Conservation (phyloP, 2,888 invertebrate genomes). For the Sphaerophoria rueppellii region DNA sequence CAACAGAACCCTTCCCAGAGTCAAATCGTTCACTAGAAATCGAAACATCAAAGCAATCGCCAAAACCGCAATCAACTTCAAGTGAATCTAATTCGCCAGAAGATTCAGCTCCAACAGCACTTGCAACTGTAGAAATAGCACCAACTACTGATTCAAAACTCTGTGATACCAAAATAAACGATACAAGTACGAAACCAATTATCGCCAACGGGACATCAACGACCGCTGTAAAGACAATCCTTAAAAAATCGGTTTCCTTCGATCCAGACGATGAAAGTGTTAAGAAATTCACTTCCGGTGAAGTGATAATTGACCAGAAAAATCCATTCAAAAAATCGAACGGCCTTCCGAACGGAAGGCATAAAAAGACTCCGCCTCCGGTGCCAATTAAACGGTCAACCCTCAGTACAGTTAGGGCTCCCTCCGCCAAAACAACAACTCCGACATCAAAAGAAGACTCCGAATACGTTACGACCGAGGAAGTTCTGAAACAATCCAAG, state of each 20-base stretch:
- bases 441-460: slow-evolving; percentile 75
- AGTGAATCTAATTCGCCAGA: slow-evolving; percentile 58
- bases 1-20: slow-evolving; percentile 68
- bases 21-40: slow-evolving; percentile 60
- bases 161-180: slow-evolving; percentile 58
- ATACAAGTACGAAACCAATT: slow-evolving; percentile 44
- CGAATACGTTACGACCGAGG: slow-evolving; percentile 81
- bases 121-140: neutral
- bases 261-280: slow-evolving; percentile 80
- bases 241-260: slow-evolving; percentile 80
- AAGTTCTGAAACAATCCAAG: slow-evolving; percentile 82
- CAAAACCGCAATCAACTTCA: slow-evolving; percentile 44
- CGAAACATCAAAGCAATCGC: slow-evolving; percentile 43
- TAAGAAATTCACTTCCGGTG: slow-evolving; percentile 80
- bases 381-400: slow-evolving; percentile 79
- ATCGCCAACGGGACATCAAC: slow-evolving; percentile 46
- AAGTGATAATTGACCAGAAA: slow-evolving; percentile 81
- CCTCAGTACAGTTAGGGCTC: slow-evolving; percentile 75
- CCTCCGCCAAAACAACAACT: slow-evolving; percentile 74
- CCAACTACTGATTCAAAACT: slow-evolving; percentile 46
- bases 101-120: slow-evolving; percentile 10
- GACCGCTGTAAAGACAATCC: slow-evolving; percentile 62
- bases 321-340: slow-evolving; percentile 80
- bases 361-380: slow-evolving; percentile 77
- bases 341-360: slow-evolving; percentile 60